Evolutionary conservation across 1,140 invertebrate genomes (phyloP), one percentile per base, ranked within the genome.

Genomic region (Diachasma alloeum): DNA sequence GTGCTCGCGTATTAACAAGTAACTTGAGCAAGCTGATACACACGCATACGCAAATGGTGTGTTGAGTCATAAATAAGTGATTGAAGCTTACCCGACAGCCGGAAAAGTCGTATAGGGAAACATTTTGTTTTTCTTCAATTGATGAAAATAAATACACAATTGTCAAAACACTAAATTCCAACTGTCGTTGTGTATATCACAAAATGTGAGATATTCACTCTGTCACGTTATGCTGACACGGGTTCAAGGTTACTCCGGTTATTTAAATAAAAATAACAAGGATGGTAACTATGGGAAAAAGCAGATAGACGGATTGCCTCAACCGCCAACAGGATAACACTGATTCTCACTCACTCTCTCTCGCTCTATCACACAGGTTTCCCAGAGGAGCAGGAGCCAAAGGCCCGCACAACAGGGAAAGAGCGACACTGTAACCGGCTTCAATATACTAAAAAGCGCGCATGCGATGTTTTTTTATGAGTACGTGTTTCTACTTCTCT

Each of bases 101-200:
- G 88, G 87, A 71, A 90, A 90, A 26, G 88, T 87, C 9, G 88
- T 86, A 79, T 89, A 90, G 15, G 88, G 87, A 82, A 89, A 90
- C 88, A 90, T 90, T 75, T 74, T 31, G 31, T 31, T 31, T 80
- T 56, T 31, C 48, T 15, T 56, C 48, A 53, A 53, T 53, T 53
- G 48, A 8, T 53, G 48, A 53, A 13, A 42, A 42, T 42, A 42
- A 42, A n/a, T n/a, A 0, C 48, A 53, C 48, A 53, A 53, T 17
- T 53, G 17, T 53, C 48, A 4, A 53, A 53, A n/a, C 17, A 17
- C 48, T 19, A 5, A 53, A 19, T 53, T 53, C 48, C 48, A 42
- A 42, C 9, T 19, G 8, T 13, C 19, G 11, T 63, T 63, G 15
- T n/a, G 2, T 63, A 26, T n/a, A 24, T 63, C 24, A 63, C 59